Conservation (phyloP, 2,797 vertebrate genomes). For the Champsocephalus esox region DNA sequence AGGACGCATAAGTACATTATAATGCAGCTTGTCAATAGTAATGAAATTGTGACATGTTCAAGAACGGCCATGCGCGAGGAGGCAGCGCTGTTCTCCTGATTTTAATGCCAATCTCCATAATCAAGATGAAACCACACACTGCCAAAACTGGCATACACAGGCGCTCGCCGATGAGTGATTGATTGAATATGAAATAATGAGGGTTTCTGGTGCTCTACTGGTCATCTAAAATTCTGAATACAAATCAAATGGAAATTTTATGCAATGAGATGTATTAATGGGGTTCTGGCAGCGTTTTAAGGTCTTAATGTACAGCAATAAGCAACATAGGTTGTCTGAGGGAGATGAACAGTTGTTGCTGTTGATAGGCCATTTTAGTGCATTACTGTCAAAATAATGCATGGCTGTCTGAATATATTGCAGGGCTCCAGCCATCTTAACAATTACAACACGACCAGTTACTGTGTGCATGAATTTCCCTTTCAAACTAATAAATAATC, state of each 20-base stretch:
- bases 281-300: slow-evolving; percentile 81
- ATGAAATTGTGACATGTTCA: slow-evolving; percentile 82
- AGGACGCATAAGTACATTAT: slow-evolving; percentile 84
- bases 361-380: slow-evolving; percentile 86
- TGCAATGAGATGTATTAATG: slow-evolving; percentile 88
- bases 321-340: slow-evolving; percentile 82
- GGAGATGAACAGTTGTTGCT: slow-evolving; percentile 85
- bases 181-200: slow-evolving; percentile 91
- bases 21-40: slow-evolving; percentile 89
- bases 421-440: slow-evolving; percentile 70
- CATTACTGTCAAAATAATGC: slow-evolving; percentile 89
- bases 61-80: slow-evolving; percentile 76
- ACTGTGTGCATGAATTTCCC: slow-evolving; percentile 46
- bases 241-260: slow-evolving; percentile 90
- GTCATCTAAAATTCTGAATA: slow-evolving; percentile 89
- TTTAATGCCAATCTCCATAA: slow-evolving; percentile 89
- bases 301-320: slow-evolving; percentile 88
- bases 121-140: slow-evolving; percentile 84
- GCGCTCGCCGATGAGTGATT: slow-evolving; percentile 85
- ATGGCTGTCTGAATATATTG: slow-evolving; percentile 81
- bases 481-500: slow-evolving; percentile 61
- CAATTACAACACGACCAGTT: slow-evolving; percentile 63
- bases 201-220: slow-evolving; percentile 82
- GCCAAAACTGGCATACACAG: slow-evolving; percentile 72
- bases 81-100: slow-evolving; percentile 75